phyloP scores from a whole-genome alignment of 1,140 invertebrate genomes.

The Drosophila melanogaster region DNA sequence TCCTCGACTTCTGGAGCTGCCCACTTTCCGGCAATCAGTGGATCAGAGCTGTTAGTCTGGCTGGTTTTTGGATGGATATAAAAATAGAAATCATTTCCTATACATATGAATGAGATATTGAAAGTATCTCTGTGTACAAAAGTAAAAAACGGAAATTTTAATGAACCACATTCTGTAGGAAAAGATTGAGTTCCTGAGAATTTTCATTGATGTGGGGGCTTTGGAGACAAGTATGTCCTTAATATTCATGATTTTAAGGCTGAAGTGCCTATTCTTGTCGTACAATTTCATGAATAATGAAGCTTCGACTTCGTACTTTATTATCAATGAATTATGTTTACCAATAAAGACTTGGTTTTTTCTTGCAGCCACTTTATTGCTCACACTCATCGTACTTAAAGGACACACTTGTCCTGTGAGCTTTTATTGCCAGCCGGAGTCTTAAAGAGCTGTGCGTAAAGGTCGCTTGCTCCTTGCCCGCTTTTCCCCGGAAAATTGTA shows the following conservation, averaged over 20 bases:
- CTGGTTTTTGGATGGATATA: background rate
- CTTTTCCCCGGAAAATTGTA: constrained; percentile 38
- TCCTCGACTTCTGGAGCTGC: constrained; percentile 35
- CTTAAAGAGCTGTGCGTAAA: constrained; percentile 49
- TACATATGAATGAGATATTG: no score
- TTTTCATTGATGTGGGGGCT: no score
- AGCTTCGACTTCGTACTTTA: no score
- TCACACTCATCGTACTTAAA: constrained; percentile 3
- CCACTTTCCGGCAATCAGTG: constrained; percentile 10
- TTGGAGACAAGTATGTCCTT: no score
- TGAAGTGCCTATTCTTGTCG: no score
- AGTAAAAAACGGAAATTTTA: background rate
- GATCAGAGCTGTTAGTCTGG: background rate
- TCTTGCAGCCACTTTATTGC: background rate
- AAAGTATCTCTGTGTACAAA: no score
- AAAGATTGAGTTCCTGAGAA: no score
- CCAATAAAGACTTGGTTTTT: no score
- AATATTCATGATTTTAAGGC: no score
- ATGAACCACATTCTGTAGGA: background rate
- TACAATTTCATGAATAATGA: no score
- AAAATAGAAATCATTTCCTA: background rate
- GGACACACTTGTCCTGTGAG: constrained; percentile 60
- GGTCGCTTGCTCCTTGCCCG: constrained; percentile 7
- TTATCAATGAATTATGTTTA: no score
- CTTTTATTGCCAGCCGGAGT: constrained; percentile 33